Evolutionary conservation across 2,113 vertebrate species (phyloP), one percentile per base, ranked within the genome.

Genomic region (Carollia perspicillata): DNA sequence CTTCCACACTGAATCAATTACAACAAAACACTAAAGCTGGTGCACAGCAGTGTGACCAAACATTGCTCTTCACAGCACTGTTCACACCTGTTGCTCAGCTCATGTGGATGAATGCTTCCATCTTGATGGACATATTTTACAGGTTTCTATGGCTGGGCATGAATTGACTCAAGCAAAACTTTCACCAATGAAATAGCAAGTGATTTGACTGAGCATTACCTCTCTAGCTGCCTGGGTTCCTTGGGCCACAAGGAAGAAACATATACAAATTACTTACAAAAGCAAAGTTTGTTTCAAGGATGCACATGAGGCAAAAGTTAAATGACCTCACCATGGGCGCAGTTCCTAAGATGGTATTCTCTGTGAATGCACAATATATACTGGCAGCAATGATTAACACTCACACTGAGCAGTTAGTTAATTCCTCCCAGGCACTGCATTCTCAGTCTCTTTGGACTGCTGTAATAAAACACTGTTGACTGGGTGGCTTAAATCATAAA

Each of bases 241-340:
- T 63, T 40, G 40, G 28, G 2, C 81, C 47, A 22, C 14, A 30
- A 8, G n/a, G 40, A 33, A 75, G 63, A 79, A 93, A 47, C 1
- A 13, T 1, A 30, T 5, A 22, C 8, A 49, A 0, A 12, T 69
- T 33, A 44, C 44, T 84, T 47, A 81, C 28, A 22, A 35, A 35
- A 84, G 7, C 66, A 7, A 68, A 78, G 33, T 68, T 95, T 58
- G 40, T 72, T 90, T 81, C 88, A 72, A 91, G 58, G 60, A 66
- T 55, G 16, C 20, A 49, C 10, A 0, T 12, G 53, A 44, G n/a
- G 8, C 86, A 68, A 74, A 74, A 30, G 58, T 14, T 8, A 33
- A 69, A 63, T 49, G 37, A 74, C 16, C 44, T 78, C 77, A 37
- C 5, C 0, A 12, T 30, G 8, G 37, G 11, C 28, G 63, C 35